Conservation (phyloP, 2,113 vertebrate species). For the Bagarius yarrelli region DNA sequence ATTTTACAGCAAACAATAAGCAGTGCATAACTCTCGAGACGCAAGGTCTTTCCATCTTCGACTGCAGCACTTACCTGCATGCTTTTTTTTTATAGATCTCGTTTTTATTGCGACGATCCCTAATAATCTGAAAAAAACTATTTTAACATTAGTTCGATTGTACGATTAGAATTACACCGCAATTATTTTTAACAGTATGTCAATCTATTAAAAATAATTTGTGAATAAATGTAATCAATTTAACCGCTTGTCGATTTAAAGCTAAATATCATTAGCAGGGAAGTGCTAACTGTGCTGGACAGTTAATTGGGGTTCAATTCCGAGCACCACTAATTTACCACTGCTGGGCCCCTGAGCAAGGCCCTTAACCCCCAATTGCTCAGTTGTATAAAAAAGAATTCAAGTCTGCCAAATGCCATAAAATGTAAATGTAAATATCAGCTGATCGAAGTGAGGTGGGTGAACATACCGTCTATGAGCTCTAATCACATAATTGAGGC, state of each 20-base stretch:
- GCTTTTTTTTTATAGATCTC: slow-evolving; percentile 18
- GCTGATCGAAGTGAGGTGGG: background rate
- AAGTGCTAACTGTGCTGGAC: background rate
- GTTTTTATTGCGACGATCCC: slow-evolving; percentile 3
- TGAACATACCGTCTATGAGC: slow-evolving; percentile 27
- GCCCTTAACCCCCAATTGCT: too few relatives aligned
- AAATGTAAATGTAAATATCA: slow-evolving; percentile 26
- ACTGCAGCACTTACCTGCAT: slow-evolving; percentile 79
- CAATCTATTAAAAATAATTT: background rate
- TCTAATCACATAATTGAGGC: slow-evolving; percentile 42
- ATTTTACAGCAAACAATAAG: slow-evolving; percentile 88
- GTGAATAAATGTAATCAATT: background rate
- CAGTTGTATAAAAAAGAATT: too few relatives aligned
- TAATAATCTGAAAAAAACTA: background rate
- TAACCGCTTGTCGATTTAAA: too few relatives aligned
- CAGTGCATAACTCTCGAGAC: slow-evolving; percentile 84
- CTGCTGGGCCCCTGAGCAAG: too few relatives aligned
- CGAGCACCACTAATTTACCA: too few relatives aligned
- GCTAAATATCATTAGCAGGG: too few relatives aligned
- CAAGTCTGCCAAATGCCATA: background rate
- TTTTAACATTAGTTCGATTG: background rate
- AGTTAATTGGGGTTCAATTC: too few relatives aligned
- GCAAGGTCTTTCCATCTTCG: slow-evolving; percentile 80
- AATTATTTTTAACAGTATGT: background rate
- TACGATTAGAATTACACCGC: background rate